phyloP scores from a whole-genome alignment of 2,888 invertebrate genomes.

The Acanthacorydalis orientalis region DNA sequence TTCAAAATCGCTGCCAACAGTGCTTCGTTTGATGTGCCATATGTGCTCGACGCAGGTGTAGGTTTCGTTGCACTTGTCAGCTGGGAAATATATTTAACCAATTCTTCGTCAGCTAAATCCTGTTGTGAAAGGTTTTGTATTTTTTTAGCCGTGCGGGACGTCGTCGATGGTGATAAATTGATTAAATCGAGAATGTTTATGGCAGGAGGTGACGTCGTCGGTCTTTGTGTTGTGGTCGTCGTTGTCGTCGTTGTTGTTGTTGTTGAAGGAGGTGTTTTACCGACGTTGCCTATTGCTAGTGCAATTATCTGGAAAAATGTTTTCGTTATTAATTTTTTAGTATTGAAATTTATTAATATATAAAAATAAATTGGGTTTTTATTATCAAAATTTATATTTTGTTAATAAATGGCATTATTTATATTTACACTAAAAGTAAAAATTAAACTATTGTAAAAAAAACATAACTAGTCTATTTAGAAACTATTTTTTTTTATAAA shows the following conservation, averaged over 20 bases:
- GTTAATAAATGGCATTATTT: too few relatives aligned
- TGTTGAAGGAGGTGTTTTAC: conserved; percentile 10
- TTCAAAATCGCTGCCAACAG: conserved; percentile 51
- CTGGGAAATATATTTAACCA: conserved; percentile 15
- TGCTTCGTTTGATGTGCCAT: conserved; percentile 48
- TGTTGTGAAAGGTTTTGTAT: background rate
- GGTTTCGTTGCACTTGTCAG: conserved; percentile 14
- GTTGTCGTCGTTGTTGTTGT: conserved; percentile 19
- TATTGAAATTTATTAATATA: background rate
- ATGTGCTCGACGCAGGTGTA: conserved; percentile 19
- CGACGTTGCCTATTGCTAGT: conserved; percentile 19
- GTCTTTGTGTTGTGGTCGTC: conserved; percentile 16
- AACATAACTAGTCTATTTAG: too few relatives aligned
- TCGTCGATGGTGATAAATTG: background rate
- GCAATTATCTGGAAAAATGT: conserved; percentile 18
- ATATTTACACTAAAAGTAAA: too few relatives aligned
- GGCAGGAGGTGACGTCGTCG: too few relatives aligned
- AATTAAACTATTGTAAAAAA: too few relatives aligned
- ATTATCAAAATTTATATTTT: too few relatives aligned
- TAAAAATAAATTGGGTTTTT: too few relatives aligned
- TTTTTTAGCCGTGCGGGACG: background rate
- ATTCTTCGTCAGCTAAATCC: conserved; percentile 30
- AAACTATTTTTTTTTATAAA: too few relatives aligned
- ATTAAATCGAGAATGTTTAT: too few relatives aligned
- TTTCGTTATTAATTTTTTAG: background rate